Evolutionary conservation across 37 sponge, comb jelly and placozoan species (phyloP).

Genomic region (Halichondria panicea): DNA sequence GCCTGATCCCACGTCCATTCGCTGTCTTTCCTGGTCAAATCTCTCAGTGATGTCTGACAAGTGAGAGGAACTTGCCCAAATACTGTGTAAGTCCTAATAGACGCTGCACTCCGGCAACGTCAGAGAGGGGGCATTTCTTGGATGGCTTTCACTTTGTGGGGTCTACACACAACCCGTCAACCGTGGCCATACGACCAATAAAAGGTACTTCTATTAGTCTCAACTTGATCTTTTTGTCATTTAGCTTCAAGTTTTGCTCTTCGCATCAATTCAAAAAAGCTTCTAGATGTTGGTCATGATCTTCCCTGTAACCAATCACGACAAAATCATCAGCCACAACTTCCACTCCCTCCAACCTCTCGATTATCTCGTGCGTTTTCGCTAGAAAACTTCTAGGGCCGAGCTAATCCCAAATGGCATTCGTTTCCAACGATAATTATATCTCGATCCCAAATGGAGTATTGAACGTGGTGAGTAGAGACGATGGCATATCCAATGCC

Average conservation of each 20-base stretch:
- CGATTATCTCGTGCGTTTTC: slow-evolving; percentile 38
- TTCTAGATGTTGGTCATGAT: too few species aligned
- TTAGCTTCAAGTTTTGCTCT: too few species aligned
- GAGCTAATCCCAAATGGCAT: slow-evolving; percentile 58
- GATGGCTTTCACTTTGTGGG: too few species aligned
- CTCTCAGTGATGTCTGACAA: too few species aligned
- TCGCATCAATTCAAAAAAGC: too few species aligned
- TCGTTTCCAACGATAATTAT: slow-evolving; percentile 38
- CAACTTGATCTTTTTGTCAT: too few species aligned
- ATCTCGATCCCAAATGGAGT: slow-evolving; percentile 60
- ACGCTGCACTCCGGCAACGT: slow-evolving; percentile 30
- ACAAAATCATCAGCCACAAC: slow-evolving; percentile 51
- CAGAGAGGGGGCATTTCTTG: too few species aligned
- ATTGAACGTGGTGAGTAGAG: slow-evolving; percentile 61
- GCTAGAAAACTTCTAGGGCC: slow-evolving; percentile 60
- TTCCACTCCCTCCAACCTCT: slow-evolving; percentile 48
- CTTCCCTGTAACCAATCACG: slow-evolving; percentile 27
- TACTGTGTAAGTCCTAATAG: slow-evolving; percentile 42
- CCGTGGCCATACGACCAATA: too few species aligned
- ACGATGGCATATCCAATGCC: slow-evolving; percentile 42
- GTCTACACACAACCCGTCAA: too few species aligned
- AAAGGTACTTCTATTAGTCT: too few species aligned
- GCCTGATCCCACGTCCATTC: too few species aligned
- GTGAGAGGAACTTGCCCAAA: slow-evolving; percentile 55
- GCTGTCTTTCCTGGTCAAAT: too few species aligned